These are phyloP conservation scores for Chaetodon auriga DNA, from an alignment of 2,113 vertebrate species.

Conservation along the genomic window DNA sequence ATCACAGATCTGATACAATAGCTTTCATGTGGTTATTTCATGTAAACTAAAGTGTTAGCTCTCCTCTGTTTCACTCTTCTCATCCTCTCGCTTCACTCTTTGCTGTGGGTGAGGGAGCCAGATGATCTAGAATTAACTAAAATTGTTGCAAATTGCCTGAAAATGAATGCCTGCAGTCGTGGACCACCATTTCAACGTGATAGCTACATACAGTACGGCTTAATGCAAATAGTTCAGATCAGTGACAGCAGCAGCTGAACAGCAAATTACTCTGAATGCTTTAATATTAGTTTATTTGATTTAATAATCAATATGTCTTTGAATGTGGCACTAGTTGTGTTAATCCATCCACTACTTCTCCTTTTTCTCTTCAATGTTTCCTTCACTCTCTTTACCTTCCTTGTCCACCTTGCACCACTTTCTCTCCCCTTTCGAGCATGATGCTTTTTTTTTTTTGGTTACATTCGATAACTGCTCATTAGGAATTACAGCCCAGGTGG, in stretches of 20 bases:
- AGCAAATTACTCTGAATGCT: too few relatives aligned
- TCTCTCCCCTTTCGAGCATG: slow-evolving; percentile 20
- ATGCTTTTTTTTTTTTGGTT: slow-evolving; percentile 19
- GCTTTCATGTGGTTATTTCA: slow-evolving; percentile 47
- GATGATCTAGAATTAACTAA: slow-evolving; percentile 29
- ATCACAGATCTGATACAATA: slow-evolving; percentile 43
- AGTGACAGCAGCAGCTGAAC: too few relatives aligned
- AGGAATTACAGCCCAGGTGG: slow-evolving; percentile 48
- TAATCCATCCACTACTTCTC: background rate
- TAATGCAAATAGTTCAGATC: too few relatives aligned
- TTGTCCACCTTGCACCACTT: slow-evolving; percentile 21
- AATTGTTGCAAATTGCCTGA: slow-evolving; percentile 25
- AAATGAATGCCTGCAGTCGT: background rate
- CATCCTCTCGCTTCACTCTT: slow-evolving; percentile 10
- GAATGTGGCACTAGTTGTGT: background rate
- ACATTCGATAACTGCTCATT: slow-evolving; percentile 59
- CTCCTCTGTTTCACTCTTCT: slow-evolving; percentile 14
- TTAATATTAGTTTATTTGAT: too few relatives aligned
- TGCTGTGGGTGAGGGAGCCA: slow-evolving; percentile 30
- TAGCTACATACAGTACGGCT: background rate
- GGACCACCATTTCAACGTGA: background rate
- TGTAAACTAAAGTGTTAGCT: slow-evolving; percentile 36
- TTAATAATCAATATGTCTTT: too few relatives aligned
- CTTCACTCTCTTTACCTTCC: slow-evolving; percentile 1
- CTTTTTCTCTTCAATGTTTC: background rate